phyloP scores from a whole-genome alignment of 2,113 vertebrate species.

The Gopherus flavomarginatus region DNA sequence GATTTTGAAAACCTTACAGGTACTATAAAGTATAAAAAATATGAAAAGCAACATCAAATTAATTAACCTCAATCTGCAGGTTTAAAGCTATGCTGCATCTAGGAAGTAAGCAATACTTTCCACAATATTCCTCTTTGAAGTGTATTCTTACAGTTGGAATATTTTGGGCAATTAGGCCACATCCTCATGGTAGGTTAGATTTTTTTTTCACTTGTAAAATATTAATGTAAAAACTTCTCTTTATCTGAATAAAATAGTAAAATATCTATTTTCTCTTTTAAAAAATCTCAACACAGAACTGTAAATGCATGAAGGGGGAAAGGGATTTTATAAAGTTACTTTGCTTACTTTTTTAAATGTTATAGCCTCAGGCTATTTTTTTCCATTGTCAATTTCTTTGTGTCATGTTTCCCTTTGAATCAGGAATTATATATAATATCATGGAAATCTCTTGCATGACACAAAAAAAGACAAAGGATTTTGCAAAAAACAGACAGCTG shows the following conservation, averaged over 20 bases:
- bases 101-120: not conserved
- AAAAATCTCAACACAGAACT: not conserved
- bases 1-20: not conserved
- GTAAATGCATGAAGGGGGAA: not conserved
- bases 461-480: not conserved
- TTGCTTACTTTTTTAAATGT: too few species aligned
- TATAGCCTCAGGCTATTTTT: too few species aligned
- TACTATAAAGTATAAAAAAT: not conserved
- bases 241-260: not conserved
- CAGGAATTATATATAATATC: not conserved
- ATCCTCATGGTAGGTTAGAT: not conserved
- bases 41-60: not conserved
- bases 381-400: not conserved
- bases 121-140: not conserved
- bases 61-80: not conserved
- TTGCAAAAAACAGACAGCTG: not conserved
- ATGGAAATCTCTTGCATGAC: not conserved
- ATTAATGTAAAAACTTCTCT: not conserved
- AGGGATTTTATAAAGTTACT: not conserved
- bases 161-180: not conserved
- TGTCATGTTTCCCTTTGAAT: not conserved
- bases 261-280: not conserved
- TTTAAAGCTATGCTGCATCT: not conserved
- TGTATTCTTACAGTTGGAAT: not conserved
- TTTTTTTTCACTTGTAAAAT: not conserved